Evolutionary conservation across 2,888 invertebrate genomes (phyloP).

Genomic region (Acanthopleura granulata): DNA sequence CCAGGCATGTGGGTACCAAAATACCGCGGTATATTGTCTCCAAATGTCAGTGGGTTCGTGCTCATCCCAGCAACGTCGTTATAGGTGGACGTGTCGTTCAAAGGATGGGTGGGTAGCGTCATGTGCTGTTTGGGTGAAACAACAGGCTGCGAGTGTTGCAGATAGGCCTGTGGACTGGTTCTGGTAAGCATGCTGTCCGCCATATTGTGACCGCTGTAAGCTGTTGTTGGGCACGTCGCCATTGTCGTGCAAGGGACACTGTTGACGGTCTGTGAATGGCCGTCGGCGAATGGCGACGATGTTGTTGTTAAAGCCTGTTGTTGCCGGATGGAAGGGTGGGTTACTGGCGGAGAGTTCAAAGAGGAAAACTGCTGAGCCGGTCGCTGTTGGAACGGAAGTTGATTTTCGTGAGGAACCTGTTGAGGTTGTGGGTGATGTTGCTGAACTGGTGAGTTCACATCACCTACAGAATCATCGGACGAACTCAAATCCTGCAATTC

Average conservation of each 20-base stretch:
- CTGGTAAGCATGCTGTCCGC: neutral
- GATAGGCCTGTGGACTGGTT: neutral
- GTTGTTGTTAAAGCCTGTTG: neutral
- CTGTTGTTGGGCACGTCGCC: neutral
- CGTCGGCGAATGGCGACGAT: neutral
- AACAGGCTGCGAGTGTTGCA: slow-evolving; percentile 6
- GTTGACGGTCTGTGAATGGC: neutral
- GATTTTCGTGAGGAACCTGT: slow-evolving; percentile 35
- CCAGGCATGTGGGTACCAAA: neutral
- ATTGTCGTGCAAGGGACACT: neutral
- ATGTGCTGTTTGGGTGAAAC: neutral
- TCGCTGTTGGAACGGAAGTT: slow-evolving; percentile 28
- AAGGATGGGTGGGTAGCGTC: neutral
- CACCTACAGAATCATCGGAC: slow-evolving; percentile 7
- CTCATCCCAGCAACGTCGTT: neutral
- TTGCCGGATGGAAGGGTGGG: neutral
- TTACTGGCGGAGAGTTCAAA: neutral
- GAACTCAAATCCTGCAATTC: slow-evolving; percentile 4
- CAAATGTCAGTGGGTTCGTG: neutral
- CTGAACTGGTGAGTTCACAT: slow-evolving; percentile 9
- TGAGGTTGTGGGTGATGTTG: slow-evolving; percentile 33
- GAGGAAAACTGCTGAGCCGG: neutral
- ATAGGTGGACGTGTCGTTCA: neutral
- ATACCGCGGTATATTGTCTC: neutral
- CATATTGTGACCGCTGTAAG: neutral